Conservation (phyloP, 2,888 invertebrate genomes). For the Abrostola tripartita region DNA sequence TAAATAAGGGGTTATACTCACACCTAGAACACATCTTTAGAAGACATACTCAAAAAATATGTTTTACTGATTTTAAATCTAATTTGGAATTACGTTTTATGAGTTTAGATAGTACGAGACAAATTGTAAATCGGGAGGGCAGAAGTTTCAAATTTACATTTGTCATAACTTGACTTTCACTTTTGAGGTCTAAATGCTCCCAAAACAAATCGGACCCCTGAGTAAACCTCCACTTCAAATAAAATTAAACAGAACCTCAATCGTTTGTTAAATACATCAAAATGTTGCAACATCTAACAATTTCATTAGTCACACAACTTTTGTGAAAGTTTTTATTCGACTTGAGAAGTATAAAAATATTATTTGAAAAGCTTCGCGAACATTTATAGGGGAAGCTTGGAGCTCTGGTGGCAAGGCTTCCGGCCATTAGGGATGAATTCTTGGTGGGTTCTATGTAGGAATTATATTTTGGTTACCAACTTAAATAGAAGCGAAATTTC, state of each 20-base stretch:
- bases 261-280: conserved; percentile 7
- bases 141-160: too few relatives aligned
- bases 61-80: too few relatives aligned
- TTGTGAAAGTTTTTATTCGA: conserved; percentile 13
- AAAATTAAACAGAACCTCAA: neutral
- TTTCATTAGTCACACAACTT: conserved; percentile 10
- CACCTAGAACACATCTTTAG: too few relatives aligned
- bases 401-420: conserved; percentile 5
- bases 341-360: conserved; percentile 33
- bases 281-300: conserved; percentile 13
- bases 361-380: conserved; percentile 14
- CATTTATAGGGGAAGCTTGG: conserved; percentile 8
- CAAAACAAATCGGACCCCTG: too few relatives aligned
- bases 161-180: too few relatives aligned
- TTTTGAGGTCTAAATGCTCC: too few relatives aligned
- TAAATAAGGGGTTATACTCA: too few relatives aligned
- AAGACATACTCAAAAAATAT: too few relatives aligned
- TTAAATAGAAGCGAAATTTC: neutral
- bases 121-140: too few relatives aligned
- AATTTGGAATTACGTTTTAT: too few relatives aligned
- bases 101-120: too few relatives aligned
- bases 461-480: conserved; percentile 1
- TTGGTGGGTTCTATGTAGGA: neutral
- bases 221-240: too few relatives aligned
- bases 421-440: neutral